Evolutionary conservation across 1,140 invertebrate genomes (phyloP).

Genomic region (Euura saliciscinereae): DNA sequence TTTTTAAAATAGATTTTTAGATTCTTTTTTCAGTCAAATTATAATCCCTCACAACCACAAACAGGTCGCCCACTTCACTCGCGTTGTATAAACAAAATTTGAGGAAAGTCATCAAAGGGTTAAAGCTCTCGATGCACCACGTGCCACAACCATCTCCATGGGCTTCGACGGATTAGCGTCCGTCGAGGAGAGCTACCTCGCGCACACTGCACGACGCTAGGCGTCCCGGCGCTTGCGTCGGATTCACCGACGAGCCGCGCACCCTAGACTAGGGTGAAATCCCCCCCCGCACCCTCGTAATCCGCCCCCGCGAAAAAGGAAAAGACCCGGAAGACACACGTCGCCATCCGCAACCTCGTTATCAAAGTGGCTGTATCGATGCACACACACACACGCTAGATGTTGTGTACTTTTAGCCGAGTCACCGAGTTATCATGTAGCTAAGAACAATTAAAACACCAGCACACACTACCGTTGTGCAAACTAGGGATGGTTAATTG

Average conservation of each 20-base stretch:
- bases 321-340: too few species aligned
- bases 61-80: not conserved
- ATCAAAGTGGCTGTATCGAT: too few species aligned
- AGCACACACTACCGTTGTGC: too few species aligned
- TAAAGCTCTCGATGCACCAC: slow-evolving; percentile 2
- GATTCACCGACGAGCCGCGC: not conserved
- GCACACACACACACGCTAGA: too few species aligned
- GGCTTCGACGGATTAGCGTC: slow-evolving; percentile 19
- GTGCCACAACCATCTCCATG: slow-evolving; percentile 12
- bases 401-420: too few species aligned
- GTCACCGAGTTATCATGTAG: too few species aligned
- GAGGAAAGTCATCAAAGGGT: slow-evolving; percentile 15
- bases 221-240: slow-evolving; percentile 12
- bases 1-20: too few species aligned
- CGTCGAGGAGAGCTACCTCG: slow-evolving; percentile 32
- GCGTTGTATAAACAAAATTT: not conserved
- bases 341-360: too few species aligned
- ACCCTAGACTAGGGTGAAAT: not conserved
- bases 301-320: too few species aligned
- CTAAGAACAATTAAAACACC: too few species aligned
- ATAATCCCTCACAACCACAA: not conserved
- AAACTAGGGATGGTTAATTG: too few species aligned
- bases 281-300: not conserved
- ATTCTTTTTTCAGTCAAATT: not conserved
- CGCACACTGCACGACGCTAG: slow-evolving; percentile 23